These are phyloP conservation scores for Pogonophryne albipinna DNA, from an alignment of 2,797 vertebrate genomes.

Conservation along the genomic window DNA sequence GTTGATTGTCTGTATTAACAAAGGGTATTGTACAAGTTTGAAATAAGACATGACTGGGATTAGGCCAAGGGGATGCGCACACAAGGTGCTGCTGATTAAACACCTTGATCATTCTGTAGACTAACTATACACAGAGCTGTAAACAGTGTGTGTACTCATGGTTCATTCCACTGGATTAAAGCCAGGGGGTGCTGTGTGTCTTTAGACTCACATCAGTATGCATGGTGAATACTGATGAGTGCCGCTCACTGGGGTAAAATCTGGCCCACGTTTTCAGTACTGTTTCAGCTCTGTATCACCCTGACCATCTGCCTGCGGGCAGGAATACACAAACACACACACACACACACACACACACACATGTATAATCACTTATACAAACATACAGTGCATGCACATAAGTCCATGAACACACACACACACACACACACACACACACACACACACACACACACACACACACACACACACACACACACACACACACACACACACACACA, in stretches of 20 bases:
- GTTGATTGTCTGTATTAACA: conserved; percentile 12
- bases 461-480: too few species aligned
- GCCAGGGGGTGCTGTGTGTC: conserved; percentile 84
- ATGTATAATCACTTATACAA: conserved; percentile 32
- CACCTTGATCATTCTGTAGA: conserved; percentile 33
- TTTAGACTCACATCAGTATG: conserved; percentile 59
- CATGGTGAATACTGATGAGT: conserved; percentile 79
- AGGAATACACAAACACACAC: conserved; percentile 49
- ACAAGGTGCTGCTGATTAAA: conserved; percentile 29
- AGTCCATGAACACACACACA: neutral
- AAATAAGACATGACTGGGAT: neutral
- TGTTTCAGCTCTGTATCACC: conserved; percentile 76
- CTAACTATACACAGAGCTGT: conserved; percentile 48
- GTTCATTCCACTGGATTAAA: conserved; percentile 72
- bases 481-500: too few species aligned
- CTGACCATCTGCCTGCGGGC: conserved; percentile 79
- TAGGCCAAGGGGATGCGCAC: conserved; percentile 6
- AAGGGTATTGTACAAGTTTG: conserved; percentile 10
- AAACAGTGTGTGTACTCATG: conserved; percentile 63
- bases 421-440: too few species aligned
- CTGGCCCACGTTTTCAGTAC: conserved; percentile 66
- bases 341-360: conserved; percentile 10
- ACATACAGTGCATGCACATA: conserved; percentile 33
- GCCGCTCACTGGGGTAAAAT: conserved; percentile 67
- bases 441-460: too few species aligned